Percentiles rank a stretch among this genome's conserved stretches.
These are phyloP conservation scores for Mesodorylaimus sp. DNA, from an alignment of 2,888 invertebrate genomes.

Conservation along the genomic window DNA sequence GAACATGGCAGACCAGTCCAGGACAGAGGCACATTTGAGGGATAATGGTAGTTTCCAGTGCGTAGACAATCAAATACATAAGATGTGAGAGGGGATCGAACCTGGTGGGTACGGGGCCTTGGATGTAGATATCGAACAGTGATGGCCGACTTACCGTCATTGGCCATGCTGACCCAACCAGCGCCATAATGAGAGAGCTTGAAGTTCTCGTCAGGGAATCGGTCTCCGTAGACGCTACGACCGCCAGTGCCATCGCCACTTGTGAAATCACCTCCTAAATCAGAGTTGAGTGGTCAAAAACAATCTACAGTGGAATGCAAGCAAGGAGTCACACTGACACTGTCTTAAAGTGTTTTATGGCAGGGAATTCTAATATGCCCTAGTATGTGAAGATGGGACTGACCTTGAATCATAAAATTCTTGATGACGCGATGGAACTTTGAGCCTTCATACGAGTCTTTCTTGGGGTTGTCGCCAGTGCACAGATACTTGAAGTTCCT, in stretches of 20 bases:
- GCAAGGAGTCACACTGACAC: too few species aligned
- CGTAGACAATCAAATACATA: too few species aligned
- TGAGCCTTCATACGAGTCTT: constrained; percentile 48
- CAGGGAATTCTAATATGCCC: too few species aligned
- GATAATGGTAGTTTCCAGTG: too few species aligned
- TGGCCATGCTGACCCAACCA: constrained; percentile 80
- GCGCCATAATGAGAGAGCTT: constrained; percentile 56
- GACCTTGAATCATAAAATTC: constrained; percentile 73
- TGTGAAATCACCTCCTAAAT: constrained; percentile 4
- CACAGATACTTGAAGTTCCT: constrained; percentile 65
- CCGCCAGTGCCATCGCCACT: constrained; percentile 63
- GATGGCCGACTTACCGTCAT: constrained; percentile 38
- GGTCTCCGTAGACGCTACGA: constrained; percentile 24
- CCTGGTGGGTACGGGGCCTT: too few species aligned
- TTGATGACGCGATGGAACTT: constrained; percentile 66
- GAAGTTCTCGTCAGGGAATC: constrained; percentile 58
- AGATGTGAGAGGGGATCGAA: too few species aligned
- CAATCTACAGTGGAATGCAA: background rate
- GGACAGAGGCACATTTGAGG: too few species aligned
- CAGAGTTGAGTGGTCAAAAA: background rate
- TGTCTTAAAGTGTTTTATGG: too few species aligned
- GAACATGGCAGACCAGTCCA: too few species aligned
- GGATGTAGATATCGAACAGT: too few species aligned
- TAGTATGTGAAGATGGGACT: too few species aligned
- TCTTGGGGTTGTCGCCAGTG: constrained; percentile 32